phyloP scores from a whole-genome alignment of 1,140 invertebrate species.

The Argopecten irradians region DNA sequence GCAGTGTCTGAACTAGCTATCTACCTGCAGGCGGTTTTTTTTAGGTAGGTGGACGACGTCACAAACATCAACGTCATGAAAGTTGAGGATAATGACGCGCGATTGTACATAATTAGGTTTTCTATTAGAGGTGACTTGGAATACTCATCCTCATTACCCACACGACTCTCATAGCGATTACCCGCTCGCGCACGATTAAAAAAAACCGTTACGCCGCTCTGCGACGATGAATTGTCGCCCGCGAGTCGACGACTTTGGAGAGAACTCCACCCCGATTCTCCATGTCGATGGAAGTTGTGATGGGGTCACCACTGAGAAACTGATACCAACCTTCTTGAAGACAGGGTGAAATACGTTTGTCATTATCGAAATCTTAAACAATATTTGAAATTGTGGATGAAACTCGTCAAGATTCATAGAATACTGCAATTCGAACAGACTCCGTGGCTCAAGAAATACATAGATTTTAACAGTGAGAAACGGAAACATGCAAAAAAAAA shows the following conservation, averaged over 20 bases:
- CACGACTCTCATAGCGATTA: conserved; percentile 40
- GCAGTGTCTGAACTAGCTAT: conserved; percentile 20
- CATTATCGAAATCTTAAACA: conserved; percentile 49
- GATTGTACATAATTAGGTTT: too few relatives aligned
- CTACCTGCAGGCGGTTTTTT: conserved; percentile 29
- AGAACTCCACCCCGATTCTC: conserved; percentile 20
- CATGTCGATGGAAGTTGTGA: neutral
- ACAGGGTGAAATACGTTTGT: conserved; percentile 46
- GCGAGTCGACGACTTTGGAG: conserved; percentile 24
- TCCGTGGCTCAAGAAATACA: too few relatives aligned
- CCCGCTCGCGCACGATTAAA: conserved; percentile 27
- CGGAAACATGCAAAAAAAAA: too few relatives aligned
- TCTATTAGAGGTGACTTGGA: conserved; percentile 49
- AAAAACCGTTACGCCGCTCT: neutral
- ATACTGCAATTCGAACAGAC: too few relatives aligned
- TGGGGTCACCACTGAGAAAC: neutral
- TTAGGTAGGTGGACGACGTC: conserved; percentile 7
- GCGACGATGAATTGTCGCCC: conserved; percentile 19
- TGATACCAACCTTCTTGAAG: neutral
- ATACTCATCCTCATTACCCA: conserved; percentile 39
- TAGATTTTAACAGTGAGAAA: too few relatives aligned
- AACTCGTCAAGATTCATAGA: too few relatives aligned
- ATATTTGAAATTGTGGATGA: conserved; percentile 39
- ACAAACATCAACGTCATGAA: neutral
- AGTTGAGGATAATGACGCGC: neutral